Percentiles rank a stretch among this genome's conserved stretches.
These are phyloP conservation scores for Mechanitis mazaeus DNA, from an alignment of 2,888 invertebrate species.

Conservation along the genomic window DNA sequence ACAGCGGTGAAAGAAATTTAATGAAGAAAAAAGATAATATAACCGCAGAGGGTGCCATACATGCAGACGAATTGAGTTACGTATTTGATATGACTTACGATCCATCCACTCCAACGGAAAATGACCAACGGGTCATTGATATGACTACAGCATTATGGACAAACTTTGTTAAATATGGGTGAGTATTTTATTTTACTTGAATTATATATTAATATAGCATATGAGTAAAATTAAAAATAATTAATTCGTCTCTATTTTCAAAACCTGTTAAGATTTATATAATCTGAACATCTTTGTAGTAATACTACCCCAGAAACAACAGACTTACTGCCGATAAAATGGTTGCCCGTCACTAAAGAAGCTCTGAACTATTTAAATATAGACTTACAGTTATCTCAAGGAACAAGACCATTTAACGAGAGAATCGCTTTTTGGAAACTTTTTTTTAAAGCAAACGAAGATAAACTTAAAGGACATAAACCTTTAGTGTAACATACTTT, in stretches of 20 bases:
- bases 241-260: too few species aligned
- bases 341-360: constrained; percentile 40
- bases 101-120: constrained; percentile 27
- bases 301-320: constrained; percentile 45
- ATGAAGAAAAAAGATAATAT: constrained; percentile 12
- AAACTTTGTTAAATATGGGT: constrained; percentile 52
- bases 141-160: constrained; percentile 51
- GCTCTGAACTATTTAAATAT: constrained; percentile 39
- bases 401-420: constrained; percentile 35
- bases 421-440: constrained; percentile 48
- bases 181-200: not conserved
- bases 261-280: too few species aligned
- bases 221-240: too few species aligned
- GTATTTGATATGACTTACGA: constrained; percentile 40
- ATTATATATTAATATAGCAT: too few species aligned
- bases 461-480: constrained; percentile 14
- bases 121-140: constrained; percentile 41
- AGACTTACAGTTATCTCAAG: constrained; percentile 30
- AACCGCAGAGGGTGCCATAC: constrained; percentile 43
- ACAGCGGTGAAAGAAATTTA: constrained; percentile 37
- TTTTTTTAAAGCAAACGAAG: constrained; percentile 37
- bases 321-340: constrained; percentile 43
- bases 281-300: constrained; percentile 30
- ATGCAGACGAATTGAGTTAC: constrained; percentile 48
- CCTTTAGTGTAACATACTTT: constrained; percentile 16